Percentiles rank a stretch among this genome's conserved stretches.
Evolutionary conservation across 2,888 invertebrate species (phyloP).

Genomic region (Callosobruchus maculatus): DNA sequence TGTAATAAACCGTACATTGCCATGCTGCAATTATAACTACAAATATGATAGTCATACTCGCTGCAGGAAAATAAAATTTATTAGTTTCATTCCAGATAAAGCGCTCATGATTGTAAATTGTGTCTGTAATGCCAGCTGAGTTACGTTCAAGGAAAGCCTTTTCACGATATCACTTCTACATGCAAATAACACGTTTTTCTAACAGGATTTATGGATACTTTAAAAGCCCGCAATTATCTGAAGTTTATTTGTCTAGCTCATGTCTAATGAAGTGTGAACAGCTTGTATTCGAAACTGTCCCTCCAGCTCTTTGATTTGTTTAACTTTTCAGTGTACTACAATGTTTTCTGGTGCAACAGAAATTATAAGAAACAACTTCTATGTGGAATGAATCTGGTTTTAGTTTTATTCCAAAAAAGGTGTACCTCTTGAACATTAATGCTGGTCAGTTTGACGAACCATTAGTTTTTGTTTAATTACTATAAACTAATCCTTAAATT

Average conservation of each 20-base stretch:
- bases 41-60: not conserved
- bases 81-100: not conserved
- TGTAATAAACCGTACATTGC: not conserved
- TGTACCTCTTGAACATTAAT: no score
- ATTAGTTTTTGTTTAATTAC: no score
- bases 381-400: no score
- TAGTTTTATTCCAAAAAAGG: no score
- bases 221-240: not conserved
- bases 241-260: not conserved
- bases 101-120: not conserved
- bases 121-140: not conserved
- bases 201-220: not conserved
- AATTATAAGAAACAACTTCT: no score
- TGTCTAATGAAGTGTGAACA: not conserved
- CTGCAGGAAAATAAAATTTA: not conserved
- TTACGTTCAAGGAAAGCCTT: not conserved
- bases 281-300: not conserved
- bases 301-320: not conserved
- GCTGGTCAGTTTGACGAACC: no score
- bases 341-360: no score
- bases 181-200: not conserved
- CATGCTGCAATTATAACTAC: not conserved
- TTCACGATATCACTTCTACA: not conserved
- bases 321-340: no score
- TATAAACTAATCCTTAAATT: no score